Evolutionary conservation across 2,113 vertebrate species (phyloP).

Genomic region (Eonycteris spelaea): DNA sequence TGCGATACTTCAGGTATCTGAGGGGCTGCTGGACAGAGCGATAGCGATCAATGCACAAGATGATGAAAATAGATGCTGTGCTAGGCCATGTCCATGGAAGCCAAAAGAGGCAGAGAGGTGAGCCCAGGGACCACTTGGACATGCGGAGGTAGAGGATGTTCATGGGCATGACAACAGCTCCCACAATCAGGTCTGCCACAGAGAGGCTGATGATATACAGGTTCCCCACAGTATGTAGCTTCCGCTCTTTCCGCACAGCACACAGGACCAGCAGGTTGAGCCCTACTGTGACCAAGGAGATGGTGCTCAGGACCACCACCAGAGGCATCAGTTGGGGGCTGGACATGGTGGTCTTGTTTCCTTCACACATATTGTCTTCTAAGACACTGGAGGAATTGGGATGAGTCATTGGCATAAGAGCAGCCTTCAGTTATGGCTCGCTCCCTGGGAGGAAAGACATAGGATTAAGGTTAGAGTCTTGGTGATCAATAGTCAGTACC

Average conservation of each 20-base stretch:
- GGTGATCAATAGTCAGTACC: background rate
- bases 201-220: constrained; percentile 96
- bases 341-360: constrained; percentile 68
- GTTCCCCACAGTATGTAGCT: constrained; percentile 95
- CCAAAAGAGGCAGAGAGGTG: constrained; percentile 93
- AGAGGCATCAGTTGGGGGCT: constrained; percentile 78
- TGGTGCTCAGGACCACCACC: constrained; percentile 86
- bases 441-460: constrained; percentile 66
- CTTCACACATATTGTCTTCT: constrained; percentile 75
- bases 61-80: constrained; percentile 96
- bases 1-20: constrained; percentile 92
- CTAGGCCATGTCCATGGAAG: constrained; percentile 99
- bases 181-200: constrained; percentile 92
- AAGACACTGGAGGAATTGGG: background rate
- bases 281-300: constrained; percentile 89
- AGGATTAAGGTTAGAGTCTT: constrained; percentile 14
- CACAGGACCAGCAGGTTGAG: constrained; percentile 95
- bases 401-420: constrained; percentile 2
- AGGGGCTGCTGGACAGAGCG: constrained; percentile 93
- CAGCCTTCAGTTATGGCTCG: constrained; percentile 58
- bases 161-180: constrained; percentile 93
- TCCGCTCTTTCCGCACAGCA: constrained; percentile 90
- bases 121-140: constrained; percentile 85
- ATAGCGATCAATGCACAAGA: constrained; percentile 94
- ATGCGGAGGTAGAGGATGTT: constrained; percentile 90